Evolutionary conservation across 2,888 invertebrate species (phyloP).

Genomic region (Yponomeuta cagnagella): DNA sequence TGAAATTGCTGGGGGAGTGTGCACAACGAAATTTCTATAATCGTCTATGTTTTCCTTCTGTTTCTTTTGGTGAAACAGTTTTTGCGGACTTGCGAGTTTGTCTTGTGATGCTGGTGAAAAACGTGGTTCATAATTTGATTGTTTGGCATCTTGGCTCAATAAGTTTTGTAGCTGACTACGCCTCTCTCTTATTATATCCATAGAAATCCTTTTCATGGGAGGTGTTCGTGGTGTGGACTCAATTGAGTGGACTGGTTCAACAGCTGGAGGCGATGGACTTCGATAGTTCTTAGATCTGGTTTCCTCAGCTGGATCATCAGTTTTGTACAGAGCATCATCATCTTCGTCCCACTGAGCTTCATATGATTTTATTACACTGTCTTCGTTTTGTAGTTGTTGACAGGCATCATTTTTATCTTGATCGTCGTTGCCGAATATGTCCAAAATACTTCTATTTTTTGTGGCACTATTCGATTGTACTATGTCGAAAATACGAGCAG

Average conservation of each 20-base stretch:
- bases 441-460: slow-evolving; percentile 62
- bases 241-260: neutral
- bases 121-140: neutral
- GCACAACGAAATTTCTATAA: neutral
- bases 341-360: slow-evolving; percentile 64
- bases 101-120: neutral
- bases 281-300: neutral
- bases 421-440: slow-evolving; percentile 48
- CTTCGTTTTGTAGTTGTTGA: slow-evolving; percentile 33
- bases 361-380: slow-evolving; percentile 40
- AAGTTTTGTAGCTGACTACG: slow-evolving; percentile 45
- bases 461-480: slow-evolving; percentile 46
- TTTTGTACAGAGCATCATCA: slow-evolving; percentile 64
- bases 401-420: slow-evolving; percentile 28
- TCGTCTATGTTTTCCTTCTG: neutral
- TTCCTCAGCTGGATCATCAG: slow-evolving; percentile 26
- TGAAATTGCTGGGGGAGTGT: slow-evolving; percentile 29
- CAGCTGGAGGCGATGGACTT: neutral
- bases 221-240: slow-evolving; percentile 5
- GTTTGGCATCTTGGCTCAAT: slow-evolving; percentile 36
- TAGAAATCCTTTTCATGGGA: slow-evolving; percentile 24
- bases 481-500: slow-evolving; percentile 48
- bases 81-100: neutral
- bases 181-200: slow-evolving; percentile 41
- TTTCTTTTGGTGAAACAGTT: slow-evolving; percentile 3